Base-by-base conservation (phyloP, 2,888 invertebrate genomes). In the Creontiades dilutus region DNA sequence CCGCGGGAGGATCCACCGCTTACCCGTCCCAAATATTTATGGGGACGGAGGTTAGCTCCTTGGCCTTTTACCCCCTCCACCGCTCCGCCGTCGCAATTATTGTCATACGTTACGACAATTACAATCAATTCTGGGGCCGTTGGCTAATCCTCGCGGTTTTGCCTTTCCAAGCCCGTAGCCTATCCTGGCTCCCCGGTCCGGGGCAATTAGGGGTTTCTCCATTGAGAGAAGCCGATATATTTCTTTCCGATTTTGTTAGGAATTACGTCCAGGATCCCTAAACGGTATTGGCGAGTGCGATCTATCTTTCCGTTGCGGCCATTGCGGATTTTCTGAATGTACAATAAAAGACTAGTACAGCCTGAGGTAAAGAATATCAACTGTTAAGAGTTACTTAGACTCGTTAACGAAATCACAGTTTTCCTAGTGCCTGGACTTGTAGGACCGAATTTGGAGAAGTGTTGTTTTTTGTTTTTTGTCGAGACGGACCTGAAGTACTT, bases 101-200 rank as follows among this genome's bases (percentile, higher is more conserved):
- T 80, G 88, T 88, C 88, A 89, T 89, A 84, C 84, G 84, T 89
- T 82, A 84, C 89, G 75, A 61, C 84, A 76, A 90, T 90, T 85
- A 75, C 84, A 89, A 85, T 89, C 85, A 89, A 89, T 89, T 89
- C 84, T 52, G 57, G 57, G 61, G 19, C 68, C 9, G 55, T 14
- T n/a, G 37, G 55, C 68, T 81, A 81, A 81, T 61, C 81, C 81
- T 78, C 48, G 23, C n/a, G 28, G 76, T 48, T 48, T 47, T 14
- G 85, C 61, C n/a, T 23, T 85, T 68, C 61, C 61, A 61, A 85
- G 28, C 19, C 37, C 76, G 12, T 19, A n/a, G n/a, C n/a, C n/a
- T n/a, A n/a, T n/a, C n/a, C n/a, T n/a, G 55, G 52, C 82, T 48
- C 19, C 12, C 52, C 55, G n/a, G 23, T 47, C 19, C 52, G 57